Conservation (phyloP, 2,888 invertebrate species). For the Sarcophaga subvicina region DNA sequence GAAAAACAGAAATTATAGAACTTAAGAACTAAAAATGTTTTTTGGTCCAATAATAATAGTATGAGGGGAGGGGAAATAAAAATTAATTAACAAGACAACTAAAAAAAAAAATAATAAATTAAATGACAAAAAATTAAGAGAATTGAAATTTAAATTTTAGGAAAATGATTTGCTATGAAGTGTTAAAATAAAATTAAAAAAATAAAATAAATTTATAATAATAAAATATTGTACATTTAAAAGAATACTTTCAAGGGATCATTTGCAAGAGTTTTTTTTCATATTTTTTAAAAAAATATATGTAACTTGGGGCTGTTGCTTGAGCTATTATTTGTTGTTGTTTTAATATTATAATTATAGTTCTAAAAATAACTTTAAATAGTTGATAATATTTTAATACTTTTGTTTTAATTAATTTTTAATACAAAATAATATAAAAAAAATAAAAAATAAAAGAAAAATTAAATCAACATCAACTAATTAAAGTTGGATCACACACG, state of each 20-base stretch:
- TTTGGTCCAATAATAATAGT: slow-evolving; percentile 82
- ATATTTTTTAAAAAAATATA: slow-evolving; percentile 36
- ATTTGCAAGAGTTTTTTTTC: slow-evolving; percentile 49
- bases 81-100: slow-evolving; percentile 64
- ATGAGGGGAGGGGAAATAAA: slow-evolving; percentile 69
- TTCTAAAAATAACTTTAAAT: slow-evolving; percentile 15
- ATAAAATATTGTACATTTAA: slow-evolving; percentile 65
- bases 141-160: slow-evolving; percentile 32
- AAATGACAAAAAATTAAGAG: slow-evolving; percentile 62
- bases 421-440: background rate
- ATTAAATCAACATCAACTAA: slow-evolving; percentile 29
- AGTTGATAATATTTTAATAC: slow-evolving; percentile 47
- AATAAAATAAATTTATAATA: slow-evolving; percentile 20
- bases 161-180: slow-evolving; percentile 55
- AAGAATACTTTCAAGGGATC: slow-evolving; percentile 67
- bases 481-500: slow-evolving; percentile 51
- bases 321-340: background rate
- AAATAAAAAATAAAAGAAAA: slow-evolving; percentile 10
- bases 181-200: slow-evolving; percentile 1
- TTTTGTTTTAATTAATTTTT: slow-evolving; percentile 5
- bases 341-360: background rate
- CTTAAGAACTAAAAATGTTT: slow-evolving; percentile 82
- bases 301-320: slow-evolving; percentile 24
- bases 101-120: slow-evolving; percentile 57
- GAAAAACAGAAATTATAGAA: slow-evolving; percentile 38